Percentiles rank a stretch among this genome's conserved stretches.
Evolutionary conservation across 2,888 invertebrate genomes (phyloP).

Genomic region (Dinocampus coccinellae): DNA sequence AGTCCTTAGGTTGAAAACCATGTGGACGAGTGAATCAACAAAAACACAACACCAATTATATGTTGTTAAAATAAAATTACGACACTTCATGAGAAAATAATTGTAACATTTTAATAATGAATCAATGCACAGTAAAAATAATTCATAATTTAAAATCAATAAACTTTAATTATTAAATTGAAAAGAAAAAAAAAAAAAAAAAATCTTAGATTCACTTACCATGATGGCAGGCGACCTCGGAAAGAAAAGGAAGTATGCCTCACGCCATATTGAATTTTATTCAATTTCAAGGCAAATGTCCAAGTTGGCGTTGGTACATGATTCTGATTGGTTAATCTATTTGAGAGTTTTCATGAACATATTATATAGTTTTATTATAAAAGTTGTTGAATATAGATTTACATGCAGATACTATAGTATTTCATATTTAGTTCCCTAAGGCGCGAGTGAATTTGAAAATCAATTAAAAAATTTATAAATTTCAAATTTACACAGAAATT

Average conservation of each 20-base stretch:
- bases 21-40: not conserved
- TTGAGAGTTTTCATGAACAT: no score
- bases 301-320: not conserved
- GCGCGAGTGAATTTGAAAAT: no score
- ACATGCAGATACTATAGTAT: no score
- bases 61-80: not conserved
- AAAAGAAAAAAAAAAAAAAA: not conserved
- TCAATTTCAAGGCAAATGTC: not conserved
- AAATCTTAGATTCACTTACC: constrained; percentile 61
- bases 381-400: no score
- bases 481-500: no score
- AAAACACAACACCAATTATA: not conserved
- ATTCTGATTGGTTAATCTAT: no score
- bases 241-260: constrained; percentile 60
- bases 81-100: not conserved
- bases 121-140: no score
- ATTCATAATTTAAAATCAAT: no score
- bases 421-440: no score
- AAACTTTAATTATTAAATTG: not conserved
- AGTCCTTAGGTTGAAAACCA: not conserved
- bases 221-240: constrained; percentile 62
- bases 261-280: not conserved
- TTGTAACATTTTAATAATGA: not conserved
- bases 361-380: no score
- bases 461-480: no score